Evolutionary conservation across 2,113 vertebrate species (phyloP).

Genomic region (Chaetodon auriga): DNA sequence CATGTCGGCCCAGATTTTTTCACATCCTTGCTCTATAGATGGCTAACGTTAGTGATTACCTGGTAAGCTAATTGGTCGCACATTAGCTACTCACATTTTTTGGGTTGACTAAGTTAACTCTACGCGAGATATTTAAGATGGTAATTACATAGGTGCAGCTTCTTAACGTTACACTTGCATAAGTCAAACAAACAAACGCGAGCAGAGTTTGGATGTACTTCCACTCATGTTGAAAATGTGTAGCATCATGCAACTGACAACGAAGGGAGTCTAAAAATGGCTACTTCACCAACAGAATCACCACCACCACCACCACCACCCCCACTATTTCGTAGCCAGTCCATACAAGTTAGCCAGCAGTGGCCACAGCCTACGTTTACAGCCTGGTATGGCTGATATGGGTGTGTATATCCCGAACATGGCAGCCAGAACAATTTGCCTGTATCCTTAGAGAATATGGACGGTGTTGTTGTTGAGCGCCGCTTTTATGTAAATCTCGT

Average conservation of each 20-base stretch:
- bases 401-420: conserved; percentile 54
- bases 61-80: conserved; percentile 35
- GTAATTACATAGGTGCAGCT: not conserved
- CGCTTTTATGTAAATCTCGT: not conserved
- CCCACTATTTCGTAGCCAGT: conserved; percentile 63
- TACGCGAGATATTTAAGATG: not conserved
- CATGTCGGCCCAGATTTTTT: conserved; percentile 32
- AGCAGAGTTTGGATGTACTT: conserved; percentile 37
- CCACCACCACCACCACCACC: conserved; percentile 71
- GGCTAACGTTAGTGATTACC: conserved; percentile 23
- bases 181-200: not conserved
- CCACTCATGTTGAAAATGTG: conserved; percentile 34
- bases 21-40: conserved; percentile 26
- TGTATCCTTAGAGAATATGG: not conserved
- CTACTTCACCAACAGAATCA: conserved; percentile 66
- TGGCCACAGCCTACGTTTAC: conserved; percentile 48
- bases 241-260: conserved; percentile 67
- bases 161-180: conserved; percentile 9
- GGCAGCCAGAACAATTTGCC: conserved; percentile 17
- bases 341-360: conserved; percentile 63
- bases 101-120: conserved; percentile 3
- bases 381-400: conserved; percentile 34
- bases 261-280: conserved; percentile 80
- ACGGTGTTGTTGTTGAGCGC: not conserved
- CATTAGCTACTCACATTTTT: conserved; percentile 19